Base-by-base conservation (phyloP, 1,140 invertebrate species). In the Oreohelix idahoensis region DNA sequence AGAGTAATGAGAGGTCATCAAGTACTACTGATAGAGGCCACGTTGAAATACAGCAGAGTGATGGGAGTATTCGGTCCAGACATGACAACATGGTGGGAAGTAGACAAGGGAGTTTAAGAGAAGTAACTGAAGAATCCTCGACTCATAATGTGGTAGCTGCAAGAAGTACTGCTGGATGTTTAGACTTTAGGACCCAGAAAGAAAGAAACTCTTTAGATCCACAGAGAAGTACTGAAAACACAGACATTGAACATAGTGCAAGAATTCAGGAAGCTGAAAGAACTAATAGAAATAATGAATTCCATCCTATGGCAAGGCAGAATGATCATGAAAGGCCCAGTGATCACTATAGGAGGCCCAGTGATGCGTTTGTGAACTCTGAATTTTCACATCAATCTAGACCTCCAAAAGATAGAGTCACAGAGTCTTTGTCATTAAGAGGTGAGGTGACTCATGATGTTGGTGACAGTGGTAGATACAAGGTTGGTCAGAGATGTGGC, bases 401-500 rank as follows among this genome's bases (percentile, higher is more conserved):
- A 58, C 15, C 5, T 58, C 63, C 23, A 32, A 32, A 58, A 17
- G 75, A 29, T 10, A 36, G 29, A 36, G 4, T 8, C 32, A 1
- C 39, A 26, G 35, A 69, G 58, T 35, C 78, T 29, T 10, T 78
- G n/a, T 79, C 58, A 26, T 29, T 66, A 26, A 79, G 78, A 45
- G 17, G 17, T 66, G 8, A n/a, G 1, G 36, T 69, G 32, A 36
- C 8, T 17, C 36, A 79, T 69, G 36, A 36, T 51, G 23, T 1
- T 51, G 76, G 58, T 49, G 26, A 63, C 23, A 74, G 26, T 13
- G n/a, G 11, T 32, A 66, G n/a, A 66, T 5, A 15, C 32, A 17
- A 66, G 0, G 17, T 1, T 29, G 63, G 20, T 66, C 63, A 32
- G 29, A 66, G 20, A 32, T 35, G 32, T 66, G 17, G 5, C n/a